phyloP scores from a whole-genome alignment of 1,140 invertebrate species.

The Halesus radiatus region DNA sequence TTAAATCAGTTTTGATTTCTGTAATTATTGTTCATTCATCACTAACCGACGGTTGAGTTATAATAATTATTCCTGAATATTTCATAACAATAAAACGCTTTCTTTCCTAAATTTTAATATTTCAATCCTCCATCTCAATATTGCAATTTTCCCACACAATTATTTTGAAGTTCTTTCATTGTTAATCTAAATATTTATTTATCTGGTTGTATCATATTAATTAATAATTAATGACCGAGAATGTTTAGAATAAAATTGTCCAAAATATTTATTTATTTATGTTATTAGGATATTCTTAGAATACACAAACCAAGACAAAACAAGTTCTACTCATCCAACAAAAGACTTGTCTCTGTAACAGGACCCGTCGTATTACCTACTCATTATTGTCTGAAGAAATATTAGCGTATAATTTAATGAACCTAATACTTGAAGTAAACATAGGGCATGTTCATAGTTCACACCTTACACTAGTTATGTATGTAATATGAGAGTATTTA shows the following conservation, averaged over 20 bases:
- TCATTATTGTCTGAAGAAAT: slow-evolving; percentile 57
- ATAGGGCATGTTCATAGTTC: background rate
- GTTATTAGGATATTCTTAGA: slow-evolving; percentile 25
- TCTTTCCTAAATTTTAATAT: slow-evolving; percentile 11
- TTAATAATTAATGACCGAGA: slow-evolving; percentile 11
- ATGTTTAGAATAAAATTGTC: slow-evolving; percentile 41
- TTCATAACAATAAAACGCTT: slow-evolving; percentile 32
- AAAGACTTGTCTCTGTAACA: slow-evolving; percentile 6
- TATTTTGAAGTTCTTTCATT: background rate
- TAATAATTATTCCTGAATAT: slow-evolving; percentile 22
- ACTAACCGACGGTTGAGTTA: slow-evolving; percentile 38
- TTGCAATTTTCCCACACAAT: background rate
- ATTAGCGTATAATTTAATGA: slow-evolving; percentile 22
- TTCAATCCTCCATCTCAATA: background rate
- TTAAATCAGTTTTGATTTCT: slow-evolving; percentile 40
- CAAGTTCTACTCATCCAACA: background rate
- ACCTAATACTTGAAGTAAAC: slow-evolving; percentile 38
- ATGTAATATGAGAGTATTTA: slow-evolving; percentile 20
- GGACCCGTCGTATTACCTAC: slow-evolving; percentile 47
- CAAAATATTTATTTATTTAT: slow-evolving; percentile 36
- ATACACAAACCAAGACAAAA: background rate
- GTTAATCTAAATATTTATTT: slow-evolving; percentile 18
- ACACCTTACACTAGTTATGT: slow-evolving; percentile 25
- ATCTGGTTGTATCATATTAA: slow-evolving; percentile 12
- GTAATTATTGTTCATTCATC: slow-evolving; percentile 52